Conservation (phyloP, 2,113 vertebrate genomes). For the Varanus komodoensis region DNA sequence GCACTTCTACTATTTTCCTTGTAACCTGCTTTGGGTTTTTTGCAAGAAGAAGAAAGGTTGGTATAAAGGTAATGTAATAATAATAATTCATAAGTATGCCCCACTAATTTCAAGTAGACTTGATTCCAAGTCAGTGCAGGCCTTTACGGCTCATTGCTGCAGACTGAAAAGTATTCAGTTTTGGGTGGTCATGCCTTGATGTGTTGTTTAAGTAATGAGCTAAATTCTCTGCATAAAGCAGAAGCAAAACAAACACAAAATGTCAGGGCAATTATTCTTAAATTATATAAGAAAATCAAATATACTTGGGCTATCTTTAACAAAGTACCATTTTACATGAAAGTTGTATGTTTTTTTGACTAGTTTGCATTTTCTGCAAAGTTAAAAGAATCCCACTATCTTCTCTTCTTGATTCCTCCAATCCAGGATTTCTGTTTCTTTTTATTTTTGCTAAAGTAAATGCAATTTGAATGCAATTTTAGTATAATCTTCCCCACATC, state of each 20-base stretch:
- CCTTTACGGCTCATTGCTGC: too few species aligned
- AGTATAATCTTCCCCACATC: slow-evolving; percentile 56
- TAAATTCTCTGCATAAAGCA: not conserved
- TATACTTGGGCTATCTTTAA: not conserved
- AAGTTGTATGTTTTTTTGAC: not conserved
- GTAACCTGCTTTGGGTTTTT: too few species aligned
- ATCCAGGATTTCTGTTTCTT: slow-evolving; percentile 69
- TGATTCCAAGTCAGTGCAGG: too few species aligned
- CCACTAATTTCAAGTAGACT: not conserved
- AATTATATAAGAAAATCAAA: not conserved
- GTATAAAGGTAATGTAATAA: too few species aligned
- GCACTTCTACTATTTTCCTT: not conserved
- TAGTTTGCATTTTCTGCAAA: slow-evolving; percentile 56
- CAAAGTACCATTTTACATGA: not conserved
- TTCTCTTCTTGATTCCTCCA: slow-evolving; percentile 63
- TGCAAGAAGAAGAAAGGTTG: too few species aligned
- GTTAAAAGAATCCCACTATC: slow-evolving; percentile 53
- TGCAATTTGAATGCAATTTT: slow-evolving; percentile 59
- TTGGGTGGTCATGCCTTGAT: not conserved
- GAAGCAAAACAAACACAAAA: not conserved
- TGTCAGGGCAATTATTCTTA: not conserved
- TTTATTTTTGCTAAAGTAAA: slow-evolving; percentile 38
- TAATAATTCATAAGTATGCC: not conserved
- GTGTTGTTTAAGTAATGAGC: not conserved
- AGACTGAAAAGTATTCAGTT: too few species aligned